Evolutionary conservation across 30 jellyfish, hydroid and myxozoan genomes (phyloP), one percentile per base, ranked within the genome.

Genomic region (Cassiopea andromeda): DNA sequence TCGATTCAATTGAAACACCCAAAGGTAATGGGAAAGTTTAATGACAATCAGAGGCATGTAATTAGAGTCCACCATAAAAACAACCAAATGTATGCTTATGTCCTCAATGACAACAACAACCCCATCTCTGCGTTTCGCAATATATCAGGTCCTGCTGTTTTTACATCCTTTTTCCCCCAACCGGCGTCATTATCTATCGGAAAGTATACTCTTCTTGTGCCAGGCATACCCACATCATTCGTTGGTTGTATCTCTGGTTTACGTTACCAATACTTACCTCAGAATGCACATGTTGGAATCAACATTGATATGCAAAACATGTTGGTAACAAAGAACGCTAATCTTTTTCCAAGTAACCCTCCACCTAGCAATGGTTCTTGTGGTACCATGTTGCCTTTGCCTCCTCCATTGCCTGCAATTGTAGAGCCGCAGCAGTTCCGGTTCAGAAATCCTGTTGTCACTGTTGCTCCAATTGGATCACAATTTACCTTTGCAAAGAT

Each of bases 401-500:
- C 97, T 57, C 90, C 92, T 15, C 90, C 97, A 13, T 82, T 90
- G 82, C 97, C 93, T 7, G 84, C 97, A 43, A 70, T 90, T 15
- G 27, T 90, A n/a, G 90, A 92, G 18, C 97, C 97, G 15, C 97
- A 77, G 57, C 97, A 90, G 90, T 90, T 90, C 83, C 74, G 64
- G 13, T 78, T 90, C 87, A 66, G 87, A 46, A 90, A 80, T 54
- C 92, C 97, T 17, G 94, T 80, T 16, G 82, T 81, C 69, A 90
- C 96, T 27, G 94, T 86, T n/a, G 93, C 92, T 67, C 95, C 91
- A 2, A 73, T 82, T 60, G 98, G 90, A 48, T 48, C 90, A 27
- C 18, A 71, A 4, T 73, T 19, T 89, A 80, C 93, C 1, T 73
- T 87, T 27, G 90, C 85, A 3, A 80, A 83, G 12, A 73, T 83